Evolutionary conservation across 2,797 vertebrate genomes (phyloP), one percentile per base, ranked within the genome.

Genomic region (Sarcophilus harrisii): DNA sequence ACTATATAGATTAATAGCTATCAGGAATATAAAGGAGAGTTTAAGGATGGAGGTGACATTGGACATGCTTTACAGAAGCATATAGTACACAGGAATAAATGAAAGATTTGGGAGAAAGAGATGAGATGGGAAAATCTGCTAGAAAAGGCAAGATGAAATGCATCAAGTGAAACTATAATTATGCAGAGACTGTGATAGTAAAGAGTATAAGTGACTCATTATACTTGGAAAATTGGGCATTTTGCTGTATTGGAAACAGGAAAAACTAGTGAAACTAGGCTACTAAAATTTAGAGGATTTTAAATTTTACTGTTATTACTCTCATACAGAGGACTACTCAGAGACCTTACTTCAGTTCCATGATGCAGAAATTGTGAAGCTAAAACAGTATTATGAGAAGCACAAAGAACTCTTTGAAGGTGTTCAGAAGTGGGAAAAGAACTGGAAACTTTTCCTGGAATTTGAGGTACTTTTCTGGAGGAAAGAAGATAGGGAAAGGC

Each of bases 391-490:
- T 94, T 99, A 99, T 0, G 98, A 99, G 91, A 97, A 97, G 0
- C 99, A 99, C 98, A 99, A 98, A 95, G 99, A 99, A 52, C 99
- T 99, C 29, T 99, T 99, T 95, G 99, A 99, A 45, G 99, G 99
- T 0, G 98, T 99, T 81, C 99, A 99, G 58, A 99, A 99, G 27
- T 99, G 99, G 99, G 99, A 99, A 32, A 99, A 99, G 32, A 99
- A 97, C 97, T 99, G 99, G 99, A 99, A 95, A 93, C 99, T 99
- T 92, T 99, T 99, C 96, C 97, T 99, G 62, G 99, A 99, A n/a
- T 98, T 99, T 95, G 99, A 99, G 99, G 99, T 99, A 98, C 2
- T 55, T 28, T 54, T 90, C 4, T 16, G n/a, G 11, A 45, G 66
- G 16, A 81, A 81, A 8, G 66, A 6, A 81, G 62, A 16, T 73